Base-by-base conservation (phyloP, 64 coral and sea anemone species). In the Anthopleura sola region DNA sequence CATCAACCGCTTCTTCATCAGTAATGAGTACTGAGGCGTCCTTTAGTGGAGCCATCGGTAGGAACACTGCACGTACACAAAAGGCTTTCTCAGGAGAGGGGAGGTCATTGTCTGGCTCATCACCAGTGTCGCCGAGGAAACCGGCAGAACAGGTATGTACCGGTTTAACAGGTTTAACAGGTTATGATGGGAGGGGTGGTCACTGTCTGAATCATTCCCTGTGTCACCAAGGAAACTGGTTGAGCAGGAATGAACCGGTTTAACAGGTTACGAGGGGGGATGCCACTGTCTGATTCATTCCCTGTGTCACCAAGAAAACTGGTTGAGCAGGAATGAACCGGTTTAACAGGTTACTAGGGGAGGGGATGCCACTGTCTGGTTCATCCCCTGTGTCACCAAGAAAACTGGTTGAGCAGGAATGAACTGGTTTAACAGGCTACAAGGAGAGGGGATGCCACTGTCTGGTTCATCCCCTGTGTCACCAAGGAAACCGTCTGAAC, bases 11-110 rank as follows among this genome's bases (percentile, higher is more conserved):
- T 34, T 34, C 83, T 20, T 21, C 77, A 31, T 92, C 90, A 76
- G 31, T 91, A 28, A n/a, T 83, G 26, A 83, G 20, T 26, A 97
- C 87, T 50, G 95, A 93, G 23, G 89, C 90, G 36, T 91, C 79
- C 37, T 99, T 99, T 51, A 99, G 97, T 92, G 97, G 97, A 62
- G 97, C 85, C 1, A 90, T 99, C 60, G n/a, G 92, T 55, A 84
- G 68, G 14, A 89, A 77, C 34, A 60, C 90, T 28, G 84, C 71
- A 26, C 88, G 85, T 29, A 39, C 81, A 14, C 79, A 84, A 10
- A 74, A 89, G 24, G 97, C 97, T 46, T 99, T 99, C 83, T 95
- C 97, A 21, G 97, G 97, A 10, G 66, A 93, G 69, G 94, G 94
- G 24, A 60, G 90, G 80, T 93, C 94, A 1, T 66, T 97, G 2